Evolutionary conservation across 1,140 invertebrate species (phyloP).

Genomic region (Formica exsecta): DNA sequence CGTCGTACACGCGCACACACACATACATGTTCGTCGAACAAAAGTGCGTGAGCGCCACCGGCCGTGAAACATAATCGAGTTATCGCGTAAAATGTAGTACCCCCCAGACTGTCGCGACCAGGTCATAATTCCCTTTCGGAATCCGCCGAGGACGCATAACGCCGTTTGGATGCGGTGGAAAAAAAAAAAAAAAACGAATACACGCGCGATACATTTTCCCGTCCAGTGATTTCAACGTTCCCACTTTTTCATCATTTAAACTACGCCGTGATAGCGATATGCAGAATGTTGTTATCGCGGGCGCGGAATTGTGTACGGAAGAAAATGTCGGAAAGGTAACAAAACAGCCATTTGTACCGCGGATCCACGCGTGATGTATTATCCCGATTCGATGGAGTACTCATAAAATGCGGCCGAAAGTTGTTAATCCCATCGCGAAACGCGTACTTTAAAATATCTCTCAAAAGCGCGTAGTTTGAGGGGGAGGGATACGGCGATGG

Average conservation of each 20-base stretch:
- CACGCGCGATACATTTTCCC: slow-evolving; percentile 55
- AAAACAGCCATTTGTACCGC: slow-evolving; percentile 26
- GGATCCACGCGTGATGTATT: slow-evolving; percentile 1
- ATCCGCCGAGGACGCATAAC: slow-evolving; percentile 54
- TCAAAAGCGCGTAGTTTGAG: slow-evolving; percentile 19
- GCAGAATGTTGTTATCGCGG: slow-evolving; percentile 23
- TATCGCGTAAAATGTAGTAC: slow-evolving; percentile 56
- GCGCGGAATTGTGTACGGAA: not conserved
- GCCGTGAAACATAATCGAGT: slow-evolving; percentile 58
- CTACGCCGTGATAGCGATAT: slow-evolving; percentile 30
- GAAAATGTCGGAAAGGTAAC: slow-evolving; percentile 38
- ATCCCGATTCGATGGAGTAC: slow-evolving; percentile 10
- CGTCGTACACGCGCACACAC: not conserved
- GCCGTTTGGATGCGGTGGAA: slow-evolving; percentile 31
- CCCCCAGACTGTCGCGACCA: slow-evolving; percentile 43
- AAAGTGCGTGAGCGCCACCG: slow-evolving; percentile 19
- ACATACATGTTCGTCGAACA: too few species aligned
- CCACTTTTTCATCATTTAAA: slow-evolving; percentile 62
- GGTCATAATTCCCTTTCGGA: slow-evolving; percentile 58
- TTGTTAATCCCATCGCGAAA: slow-evolving; percentile 26
- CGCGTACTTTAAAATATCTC: slow-evolving; percentile 15
- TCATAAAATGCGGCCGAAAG: slow-evolving; percentile 20
- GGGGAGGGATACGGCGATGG: not conserved
- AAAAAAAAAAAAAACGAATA: slow-evolving; percentile 39
- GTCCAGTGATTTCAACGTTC: slow-evolving; percentile 41